These are phyloP conservation scores for Myripristis murdjan DNA, from an alignment of 2,797 vertebrate genomes.

Conservation along the genomic window DNA sequence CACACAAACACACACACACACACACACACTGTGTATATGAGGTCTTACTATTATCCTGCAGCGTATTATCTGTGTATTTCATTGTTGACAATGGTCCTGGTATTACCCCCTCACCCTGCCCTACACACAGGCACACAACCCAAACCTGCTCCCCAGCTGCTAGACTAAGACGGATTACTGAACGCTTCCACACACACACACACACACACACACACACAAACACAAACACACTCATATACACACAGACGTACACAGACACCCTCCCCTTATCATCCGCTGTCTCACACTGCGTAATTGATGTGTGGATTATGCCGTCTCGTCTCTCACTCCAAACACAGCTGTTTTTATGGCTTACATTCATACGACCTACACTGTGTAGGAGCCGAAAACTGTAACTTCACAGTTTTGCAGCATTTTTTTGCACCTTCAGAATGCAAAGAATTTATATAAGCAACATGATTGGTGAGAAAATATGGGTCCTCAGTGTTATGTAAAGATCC, in stretches of 20 bases:
- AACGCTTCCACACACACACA: conserved; percentile 37
- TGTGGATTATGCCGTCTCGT: conserved; percentile 75
- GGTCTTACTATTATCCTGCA: neutral
- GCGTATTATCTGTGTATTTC: conserved; percentile 32
- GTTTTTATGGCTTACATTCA: conserved; percentile 57
- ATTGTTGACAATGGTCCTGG: conserved; percentile 40
- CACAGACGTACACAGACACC: conserved; percentile 26
- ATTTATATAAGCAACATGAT: neutral
- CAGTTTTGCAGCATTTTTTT: conserved; percentile 24
- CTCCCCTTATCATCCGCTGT: conserved; percentile 41
- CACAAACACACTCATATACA: conserved; percentile 17
- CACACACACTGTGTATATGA: neutral
- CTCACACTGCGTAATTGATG: conserved; percentile 67
- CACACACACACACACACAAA: conserved; percentile 29
- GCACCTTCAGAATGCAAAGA: conserved; percentile 13
- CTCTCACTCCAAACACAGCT: conserved; percentile 67
- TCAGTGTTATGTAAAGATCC: conserved; percentile 40
- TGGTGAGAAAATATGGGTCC: conserved; percentile 7
- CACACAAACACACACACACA: neutral
- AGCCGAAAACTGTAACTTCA: conserved; percentile 22
- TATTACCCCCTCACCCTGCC: conserved; percentile 50
- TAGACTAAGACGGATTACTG: conserved; percentile 77
- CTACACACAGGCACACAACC: conserved; percentile 57
- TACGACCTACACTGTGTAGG: conserved; percentile 15
- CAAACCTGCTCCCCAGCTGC: conserved; percentile 67